These are phyloP conservation scores for Psittacula derbiana DNA, from an alignment of 2,797 vertebrate species.

Conservation along the genomic window DNA sequence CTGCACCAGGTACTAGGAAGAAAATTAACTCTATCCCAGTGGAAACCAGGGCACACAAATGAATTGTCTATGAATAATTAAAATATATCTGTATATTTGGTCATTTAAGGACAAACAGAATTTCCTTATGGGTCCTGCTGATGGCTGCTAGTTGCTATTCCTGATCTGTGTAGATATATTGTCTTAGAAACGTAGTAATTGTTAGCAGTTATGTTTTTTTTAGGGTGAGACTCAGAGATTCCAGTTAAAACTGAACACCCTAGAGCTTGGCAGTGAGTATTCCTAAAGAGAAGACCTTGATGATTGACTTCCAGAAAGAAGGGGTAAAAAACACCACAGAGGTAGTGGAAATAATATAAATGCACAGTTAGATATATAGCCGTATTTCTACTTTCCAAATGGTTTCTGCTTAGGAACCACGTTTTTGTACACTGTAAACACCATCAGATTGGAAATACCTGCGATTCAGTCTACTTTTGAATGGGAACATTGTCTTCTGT, in stretches of 20 bases:
- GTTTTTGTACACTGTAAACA: background rate
- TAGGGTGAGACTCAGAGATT: background rate
- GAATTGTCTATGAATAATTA: background rate
- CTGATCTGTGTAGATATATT: background rate
- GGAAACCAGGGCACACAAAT: background rate
- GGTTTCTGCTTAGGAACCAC: background rate
- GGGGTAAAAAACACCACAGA: rapidly evolving
- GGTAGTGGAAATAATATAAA: background rate
- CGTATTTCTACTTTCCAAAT: background rate
- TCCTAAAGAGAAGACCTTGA: background rate
- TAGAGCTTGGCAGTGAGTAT: background rate
- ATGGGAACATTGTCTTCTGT: background rate
- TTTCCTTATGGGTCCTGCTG: background rate
- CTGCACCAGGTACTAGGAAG: background rate
- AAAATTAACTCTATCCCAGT: background rate
- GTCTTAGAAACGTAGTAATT: background rate
- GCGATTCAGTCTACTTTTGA: background rate
- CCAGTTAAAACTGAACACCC: background rate
- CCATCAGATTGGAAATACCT: background rate
- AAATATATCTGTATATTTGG: background rate
- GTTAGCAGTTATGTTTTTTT: background rate
- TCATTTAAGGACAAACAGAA: background rate
- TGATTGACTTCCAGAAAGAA: background rate
- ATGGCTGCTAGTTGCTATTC: background rate
- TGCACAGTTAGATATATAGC: rapidly evolving